These are phyloP conservation scores for Alectura lathami DNA, from an alignment of 2,113 vertebrate species.

Conservation along the genomic window DNA sequence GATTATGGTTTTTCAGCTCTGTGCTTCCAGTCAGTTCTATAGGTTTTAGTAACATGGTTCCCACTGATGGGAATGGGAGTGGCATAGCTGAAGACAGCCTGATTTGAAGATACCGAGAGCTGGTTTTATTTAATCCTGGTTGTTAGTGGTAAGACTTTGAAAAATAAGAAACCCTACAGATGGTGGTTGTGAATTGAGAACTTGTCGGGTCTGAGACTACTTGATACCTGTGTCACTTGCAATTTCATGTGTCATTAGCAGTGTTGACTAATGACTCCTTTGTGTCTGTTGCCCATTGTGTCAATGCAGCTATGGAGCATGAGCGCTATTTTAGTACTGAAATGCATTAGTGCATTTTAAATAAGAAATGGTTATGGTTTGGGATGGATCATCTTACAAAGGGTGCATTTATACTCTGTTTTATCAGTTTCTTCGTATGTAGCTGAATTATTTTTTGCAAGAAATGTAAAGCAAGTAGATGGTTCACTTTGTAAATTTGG, in stretches of 20 bases:
- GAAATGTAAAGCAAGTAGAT: background rate
- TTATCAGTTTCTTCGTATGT: background rate
- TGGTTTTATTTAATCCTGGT: background rate
- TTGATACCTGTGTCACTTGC: conserved; percentile 6
- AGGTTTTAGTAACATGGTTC: background rate
- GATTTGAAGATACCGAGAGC: background rate
- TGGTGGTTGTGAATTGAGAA: background rate
- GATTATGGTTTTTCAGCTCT: background rate
- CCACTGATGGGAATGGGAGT: conserved; percentile 34
- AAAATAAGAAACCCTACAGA: background rate
- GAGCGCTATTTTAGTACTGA: conserved; percentile 9
- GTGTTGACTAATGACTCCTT: conserved; percentile 67
- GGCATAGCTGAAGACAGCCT: conserved; percentile 14
- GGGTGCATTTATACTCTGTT: background rate
- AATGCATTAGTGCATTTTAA: background rate
- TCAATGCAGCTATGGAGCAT: conserved; percentile 49
- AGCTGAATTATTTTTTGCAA: background rate
- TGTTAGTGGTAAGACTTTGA: background rate
- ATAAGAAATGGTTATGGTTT: background rate
- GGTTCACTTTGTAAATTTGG: background rate
- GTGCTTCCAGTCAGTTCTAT: background rate
- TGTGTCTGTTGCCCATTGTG: conserved; percentile 70
- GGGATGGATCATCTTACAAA: background rate
- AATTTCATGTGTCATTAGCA: conserved; percentile 51
- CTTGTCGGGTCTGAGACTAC: background rate